These are phyloP conservation scores for Scelioninae gen. 1 DNA, from an alignment of 2,888 invertebrate genomes.

Conservation along the genomic window DNA sequence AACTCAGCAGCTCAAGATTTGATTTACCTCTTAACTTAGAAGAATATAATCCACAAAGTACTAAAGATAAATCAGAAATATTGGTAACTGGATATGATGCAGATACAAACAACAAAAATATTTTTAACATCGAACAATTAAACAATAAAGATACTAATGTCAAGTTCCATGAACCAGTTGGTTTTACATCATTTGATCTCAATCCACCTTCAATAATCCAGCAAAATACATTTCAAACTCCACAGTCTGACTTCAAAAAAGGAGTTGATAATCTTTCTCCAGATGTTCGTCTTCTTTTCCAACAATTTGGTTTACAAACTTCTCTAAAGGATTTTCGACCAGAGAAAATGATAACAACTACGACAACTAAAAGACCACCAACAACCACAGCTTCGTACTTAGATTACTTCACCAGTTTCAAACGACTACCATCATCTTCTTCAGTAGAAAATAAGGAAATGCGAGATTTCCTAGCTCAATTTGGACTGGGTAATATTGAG, in stretches of 20 bases:
- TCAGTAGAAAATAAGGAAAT: conserved; percentile 82
- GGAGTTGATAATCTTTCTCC: conserved; percentile 81
- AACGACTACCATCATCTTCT: conserved; percentile 82
- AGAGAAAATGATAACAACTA: conserved; percentile 17
- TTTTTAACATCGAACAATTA: conserved; percentile 31
- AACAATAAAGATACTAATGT: conserved; percentile 43
- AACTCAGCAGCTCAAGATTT: conserved; percentile 28
- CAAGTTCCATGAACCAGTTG: conserved; percentile 47
- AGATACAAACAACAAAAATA: conserved; percentile 35
- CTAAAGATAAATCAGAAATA: conserved; percentile 17
- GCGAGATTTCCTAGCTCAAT: conserved; percentile 84
- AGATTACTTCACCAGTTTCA: conserved; percentile 80
- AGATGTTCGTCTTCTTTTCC: conserved; percentile 80
- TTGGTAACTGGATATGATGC: not conserved
- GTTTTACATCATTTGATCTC: conserved; percentile 58
- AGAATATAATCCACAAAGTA: not conserved
- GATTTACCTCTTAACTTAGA: conserved; percentile 39
- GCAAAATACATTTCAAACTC: conserved; percentile 77
- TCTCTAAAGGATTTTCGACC: conserved; percentile 63
- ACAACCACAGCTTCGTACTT: conserved; percentile 78
- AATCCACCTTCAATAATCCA: conserved; percentile 70
- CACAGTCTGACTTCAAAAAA: conserved; percentile 74
- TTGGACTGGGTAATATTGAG: conserved; percentile 81
- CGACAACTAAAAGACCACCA: conserved; percentile 72
- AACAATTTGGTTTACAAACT: conserved; percentile 80